Conservation (phyloP, 37 sponge, comb jelly and placozoan species). For the Halisarca cf. caerulea region DNA sequence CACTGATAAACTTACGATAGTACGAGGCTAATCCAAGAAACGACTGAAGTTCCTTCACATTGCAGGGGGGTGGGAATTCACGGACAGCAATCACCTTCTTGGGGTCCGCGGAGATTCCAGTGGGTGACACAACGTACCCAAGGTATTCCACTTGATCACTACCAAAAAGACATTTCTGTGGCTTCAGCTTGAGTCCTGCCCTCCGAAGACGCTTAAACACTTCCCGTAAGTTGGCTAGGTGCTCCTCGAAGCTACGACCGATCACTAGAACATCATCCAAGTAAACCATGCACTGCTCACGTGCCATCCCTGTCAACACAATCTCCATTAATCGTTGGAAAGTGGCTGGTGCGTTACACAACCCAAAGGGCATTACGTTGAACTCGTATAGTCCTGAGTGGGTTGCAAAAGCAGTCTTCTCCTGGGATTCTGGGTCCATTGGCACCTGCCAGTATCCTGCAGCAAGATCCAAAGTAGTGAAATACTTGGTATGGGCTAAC, state of each 20-base stretch:
- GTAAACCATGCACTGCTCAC: slow-evolving; percentile 25
- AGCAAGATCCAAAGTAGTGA: slow-evolving; percentile 64
- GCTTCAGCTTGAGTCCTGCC: slow-evolving; percentile 43
- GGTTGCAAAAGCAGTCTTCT: slow-evolving; percentile 73
- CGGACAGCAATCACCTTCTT: slow-evolving; percentile 31
- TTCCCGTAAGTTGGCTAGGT: slow-evolving; percentile 27
- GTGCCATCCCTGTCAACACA: slow-evolving; percentile 33
- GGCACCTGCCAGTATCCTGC: slow-evolving; percentile 68
- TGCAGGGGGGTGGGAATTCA: slow-evolving; percentile 4
- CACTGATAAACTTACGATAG: slow-evolving; percentile 48
- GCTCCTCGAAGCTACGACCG: slow-evolving; percentile 31
- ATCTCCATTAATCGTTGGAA: slow-evolving; percentile 65
- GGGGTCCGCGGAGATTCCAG: slow-evolving; percentile 35
- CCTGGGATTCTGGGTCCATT: slow-evolving; percentile 35
- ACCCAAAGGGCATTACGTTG: slow-evolving; percentile 67
- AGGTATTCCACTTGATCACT: slow-evolving; percentile 24
- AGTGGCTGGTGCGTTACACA: slow-evolving; percentile 57
- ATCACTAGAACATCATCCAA: slow-evolving; percentile 59
- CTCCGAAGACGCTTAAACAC: slow-evolving; percentile 35
- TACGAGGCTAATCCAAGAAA: slow-evolving; percentile 51
- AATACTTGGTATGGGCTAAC: slow-evolving; percentile 33
- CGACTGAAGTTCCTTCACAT: slow-evolving; percentile 24
- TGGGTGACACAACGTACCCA: slow-evolving; percentile 22
- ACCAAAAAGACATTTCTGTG: slow-evolving; percentile 26
- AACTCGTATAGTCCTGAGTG: slow-evolving; percentile 62